A percentile compares a stretch with the other conserved stretches of the same genome.
phyloP scores from a whole-genome alignment of 2,113 vertebrate genomes.

The Pipra filicauda region DNA sequence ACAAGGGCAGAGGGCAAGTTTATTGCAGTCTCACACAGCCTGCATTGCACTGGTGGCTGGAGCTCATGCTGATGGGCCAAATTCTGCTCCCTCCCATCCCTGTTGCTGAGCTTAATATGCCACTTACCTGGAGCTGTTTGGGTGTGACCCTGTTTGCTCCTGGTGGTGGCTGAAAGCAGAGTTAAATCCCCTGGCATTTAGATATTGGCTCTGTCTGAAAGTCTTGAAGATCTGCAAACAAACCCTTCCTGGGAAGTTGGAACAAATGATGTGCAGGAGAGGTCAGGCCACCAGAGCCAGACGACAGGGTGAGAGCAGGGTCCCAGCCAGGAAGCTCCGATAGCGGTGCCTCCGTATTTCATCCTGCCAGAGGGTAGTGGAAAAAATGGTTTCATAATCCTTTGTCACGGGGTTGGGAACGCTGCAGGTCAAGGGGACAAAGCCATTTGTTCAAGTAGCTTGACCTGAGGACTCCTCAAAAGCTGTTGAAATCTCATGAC shows the following conservation, averaged over 20 bases:
- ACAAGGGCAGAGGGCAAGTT: not conserved
- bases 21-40: not conserved
- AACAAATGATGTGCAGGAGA: not conserved
- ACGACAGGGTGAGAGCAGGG: not conserved
- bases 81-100: not conserved
- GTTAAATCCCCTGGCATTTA: not conserved
- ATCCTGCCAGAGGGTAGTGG: not conserved
- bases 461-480: conserved; percentile 27
- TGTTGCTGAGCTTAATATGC: not conserved
- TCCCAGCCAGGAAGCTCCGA: not conserved
- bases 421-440: not conserved
- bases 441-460: conserved; percentile 35
- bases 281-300: not conserved
- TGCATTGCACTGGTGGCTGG: not conserved
- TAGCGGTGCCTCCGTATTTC: not conserved
- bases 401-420: not conserved
- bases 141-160: not conserved
- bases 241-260: not conserved
- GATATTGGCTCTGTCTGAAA: not conserved
- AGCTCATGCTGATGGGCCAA: not conserved
- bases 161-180: not conserved
- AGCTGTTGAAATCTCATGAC: conserved; percentile 22
- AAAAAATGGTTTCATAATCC: conserved; percentile 12
- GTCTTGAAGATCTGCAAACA: not conserved
- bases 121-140: not conserved